Base-by-base conservation (phyloP, 2,888 invertebrate genomes). In the Chrysotoxum bicinctum region DNA sequence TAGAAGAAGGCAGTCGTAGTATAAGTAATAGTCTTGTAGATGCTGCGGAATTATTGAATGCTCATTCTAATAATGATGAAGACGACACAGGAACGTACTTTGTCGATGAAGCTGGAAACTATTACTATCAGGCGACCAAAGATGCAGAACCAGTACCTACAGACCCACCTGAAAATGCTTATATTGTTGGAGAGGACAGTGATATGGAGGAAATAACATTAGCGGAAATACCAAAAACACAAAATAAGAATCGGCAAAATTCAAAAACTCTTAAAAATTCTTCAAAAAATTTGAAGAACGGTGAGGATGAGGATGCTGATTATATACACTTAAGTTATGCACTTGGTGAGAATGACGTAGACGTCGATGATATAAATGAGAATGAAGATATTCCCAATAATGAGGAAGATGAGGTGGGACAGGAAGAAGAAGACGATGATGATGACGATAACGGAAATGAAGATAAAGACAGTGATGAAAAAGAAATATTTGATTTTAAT, bases 41-140 rank as follows among this genome's bases (percentile, higher is more conserved):
- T 12, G 73, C 60, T 4, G 40, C 23, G 14, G 81, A 77, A 64
- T 43, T 85, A 9, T 26, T 70, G 2, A 81, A 43, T 16, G 52
- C 43, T 16, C 35, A 30, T 45, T 26, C 32, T 16, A 85, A 77
- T 16, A 56, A 62, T 30, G 74, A 78, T 2, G 79, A 93, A 16
- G 93, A 92, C 56, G 94, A 94, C 88, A 94, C 93, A 87, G 95
- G 96, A 8, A 95, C 96, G 1, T 96, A 96, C 89, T 97, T 96
- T 90, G 95, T 97, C 26, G 97, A 97, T 89, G 95, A 96, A 90
- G 93, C 96, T 37, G 96, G 97, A 0, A 95, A 96, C 87, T 97
- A 97, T 90, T 97, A 97, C 89, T 96, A 95, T 89, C 96, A 97
- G 91, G 94, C 95, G 2, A 94, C 94, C 43, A 94, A 94, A 4